Percentiles rank a stretch among this genome's conserved stretches.
Evolutionary conservation across 2,888 invertebrate species (phyloP).

Genomic region (Malachius bipustulatus): DNA sequence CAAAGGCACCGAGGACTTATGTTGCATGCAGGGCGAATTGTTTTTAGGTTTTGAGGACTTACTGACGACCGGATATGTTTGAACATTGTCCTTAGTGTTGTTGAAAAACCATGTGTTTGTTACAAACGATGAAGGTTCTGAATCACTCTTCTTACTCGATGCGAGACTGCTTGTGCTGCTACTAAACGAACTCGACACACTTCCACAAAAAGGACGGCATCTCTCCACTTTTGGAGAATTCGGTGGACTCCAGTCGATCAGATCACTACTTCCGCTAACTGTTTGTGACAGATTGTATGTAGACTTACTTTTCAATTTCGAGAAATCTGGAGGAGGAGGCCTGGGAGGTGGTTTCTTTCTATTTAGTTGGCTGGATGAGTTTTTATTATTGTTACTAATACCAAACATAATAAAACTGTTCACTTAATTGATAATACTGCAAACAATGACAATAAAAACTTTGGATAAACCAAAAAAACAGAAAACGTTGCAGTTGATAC

Average conservation of each 20-base stretch:
- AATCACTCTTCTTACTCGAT: slow-evolving; percentile 74
- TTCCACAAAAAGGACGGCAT: slow-evolving; percentile 29
- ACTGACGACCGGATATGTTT: no score
- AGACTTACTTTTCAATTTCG: slow-evolving; percentile 31
- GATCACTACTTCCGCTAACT: slow-evolving; percentile 34
- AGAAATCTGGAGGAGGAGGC: slow-evolving; percentile 54
- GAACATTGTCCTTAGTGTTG: no score
- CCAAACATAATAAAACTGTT: no score
- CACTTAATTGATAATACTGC: no score
- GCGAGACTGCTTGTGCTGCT: slow-evolving; percentile 42
- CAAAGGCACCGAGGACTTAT: slow-evolving; percentile 29
- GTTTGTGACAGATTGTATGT: slow-evolving; percentile 30
- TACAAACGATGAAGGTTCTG: no score
- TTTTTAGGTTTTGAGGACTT: no score
- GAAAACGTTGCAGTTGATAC: no score
- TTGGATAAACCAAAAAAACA: no score
- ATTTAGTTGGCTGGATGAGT: slow-evolving; percentile 20
- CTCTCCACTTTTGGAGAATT: slow-evolving; percentile 32
- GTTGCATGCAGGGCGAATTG: no score
- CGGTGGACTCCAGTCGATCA: slow-evolving; percentile 43
- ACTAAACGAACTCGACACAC: slow-evolving; percentile 34
- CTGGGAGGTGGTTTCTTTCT: slow-evolving; percentile 62
- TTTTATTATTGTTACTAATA: no score
- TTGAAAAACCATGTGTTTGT: no score
- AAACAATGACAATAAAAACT: no score